These are phyloP conservation scores for Silurus asotus DNA, from an alignment of 2,113 vertebrate species.

Conservation along the genomic window DNA sequence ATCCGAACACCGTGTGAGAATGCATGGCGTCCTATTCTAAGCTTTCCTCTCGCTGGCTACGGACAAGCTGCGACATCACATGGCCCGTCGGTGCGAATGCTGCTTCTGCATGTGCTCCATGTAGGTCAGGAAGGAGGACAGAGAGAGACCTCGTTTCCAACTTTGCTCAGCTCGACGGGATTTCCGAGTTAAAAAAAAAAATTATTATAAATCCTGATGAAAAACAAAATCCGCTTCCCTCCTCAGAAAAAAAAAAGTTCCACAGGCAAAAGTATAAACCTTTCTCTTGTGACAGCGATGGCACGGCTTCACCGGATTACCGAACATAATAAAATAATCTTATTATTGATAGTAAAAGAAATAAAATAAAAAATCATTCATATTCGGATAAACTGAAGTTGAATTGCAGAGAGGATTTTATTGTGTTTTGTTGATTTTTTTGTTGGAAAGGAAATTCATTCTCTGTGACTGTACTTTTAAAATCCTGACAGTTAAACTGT, in stretches of 20 bases:
- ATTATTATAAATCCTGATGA: constrained; percentile 30
- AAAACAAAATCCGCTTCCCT: constrained; percentile 47
- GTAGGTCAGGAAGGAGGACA: constrained; percentile 76
- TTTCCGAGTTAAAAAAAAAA: constrained; percentile 22
- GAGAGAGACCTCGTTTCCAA: constrained; percentile 51
- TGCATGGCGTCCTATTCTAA: constrained; percentile 57
- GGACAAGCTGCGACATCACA: constrained; percentile 52
- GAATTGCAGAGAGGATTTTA: constrained; percentile 11
- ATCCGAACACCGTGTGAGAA: constrained; percentile 57
- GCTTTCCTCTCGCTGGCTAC: constrained; percentile 46
- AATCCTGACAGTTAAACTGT: not conserved
- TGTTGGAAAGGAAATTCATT: not conserved
- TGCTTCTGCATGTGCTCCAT: constrained; percentile 64
- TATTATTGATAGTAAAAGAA: constrained; percentile 42
- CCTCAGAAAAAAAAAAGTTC: constrained; percentile 21
- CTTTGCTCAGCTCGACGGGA: constrained; percentile 37
- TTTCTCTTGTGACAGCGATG: constrained; percentile 28
- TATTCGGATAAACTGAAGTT: constrained; percentile 1
- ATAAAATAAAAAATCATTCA: not conserved
- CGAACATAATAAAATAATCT: constrained; percentile 49
- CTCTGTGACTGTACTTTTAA: not conserved
- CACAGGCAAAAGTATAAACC: constrained; percentile 42
- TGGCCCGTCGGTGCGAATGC: constrained; percentile 45
- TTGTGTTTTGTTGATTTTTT: too few relatives aligned
- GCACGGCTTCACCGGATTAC: constrained; percentile 42